Evolutionary conservation across 2,888 invertebrate genomes (phyloP).

Genomic region (Cryptops parisi): DNA sequence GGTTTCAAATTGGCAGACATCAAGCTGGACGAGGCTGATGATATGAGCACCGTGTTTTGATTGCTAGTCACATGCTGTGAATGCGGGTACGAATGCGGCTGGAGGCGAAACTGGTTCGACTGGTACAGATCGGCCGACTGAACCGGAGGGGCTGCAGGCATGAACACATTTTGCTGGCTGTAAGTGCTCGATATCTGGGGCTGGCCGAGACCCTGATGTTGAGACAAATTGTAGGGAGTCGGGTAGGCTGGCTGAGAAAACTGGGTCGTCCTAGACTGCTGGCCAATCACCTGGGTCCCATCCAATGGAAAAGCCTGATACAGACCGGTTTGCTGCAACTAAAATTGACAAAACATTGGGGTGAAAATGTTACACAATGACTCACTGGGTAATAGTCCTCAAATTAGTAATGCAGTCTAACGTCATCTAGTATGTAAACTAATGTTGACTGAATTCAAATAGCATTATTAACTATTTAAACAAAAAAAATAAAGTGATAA

Average conservation of each 20-base stretch:
- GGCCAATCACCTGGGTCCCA: constrained; percentile 29
- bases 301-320: constrained; percentile 69
- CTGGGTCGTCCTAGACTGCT: constrained; percentile 18
- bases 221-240: constrained; percentile 40
- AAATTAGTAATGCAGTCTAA: no score
- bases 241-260: constrained; percentile 15
- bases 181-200: constrained; percentile 28
- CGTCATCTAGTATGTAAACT: no score
- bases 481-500: no score
- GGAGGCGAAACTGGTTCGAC: constrained; percentile 45
- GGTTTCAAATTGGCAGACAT: constrained; percentile 80
- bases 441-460: no score
- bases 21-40: constrained; percentile 71
- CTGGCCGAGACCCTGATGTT: constrained; percentile 25
- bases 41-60: constrained; percentile 66
- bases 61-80: constrained; percentile 64
- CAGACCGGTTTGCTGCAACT: constrained; percentile 56
- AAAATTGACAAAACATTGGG: no score
- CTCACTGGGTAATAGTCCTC: no score
- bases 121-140: constrained; percentile 49
- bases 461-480: no score
- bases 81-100: constrained; percentile 48
- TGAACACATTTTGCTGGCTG: constrained; percentile 33
- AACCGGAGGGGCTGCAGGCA: constrained; percentile 40
- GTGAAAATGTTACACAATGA: no score